A percentile compares a stretch with the other conserved stretches of the same genome.
Evolutionary conservation across 35 echinoderm and acorn worm species (phyloP).

Genomic region (Patiria miniata): DNA sequence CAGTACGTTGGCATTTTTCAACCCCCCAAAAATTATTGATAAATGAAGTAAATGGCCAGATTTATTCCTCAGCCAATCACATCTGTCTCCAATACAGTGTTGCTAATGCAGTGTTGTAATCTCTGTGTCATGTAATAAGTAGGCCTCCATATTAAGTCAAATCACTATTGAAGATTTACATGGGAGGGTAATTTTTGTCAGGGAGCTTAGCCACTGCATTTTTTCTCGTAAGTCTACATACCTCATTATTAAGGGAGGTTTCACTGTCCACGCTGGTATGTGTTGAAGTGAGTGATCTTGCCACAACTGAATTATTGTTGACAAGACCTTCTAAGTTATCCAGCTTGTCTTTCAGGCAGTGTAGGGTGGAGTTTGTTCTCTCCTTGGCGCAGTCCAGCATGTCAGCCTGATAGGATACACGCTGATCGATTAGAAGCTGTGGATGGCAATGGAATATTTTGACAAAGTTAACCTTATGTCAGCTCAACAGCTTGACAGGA

Average conservation of each 20-base stretch:
- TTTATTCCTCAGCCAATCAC: too few relatives aligned
- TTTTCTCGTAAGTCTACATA: too few relatives aligned
- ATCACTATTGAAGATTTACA: too few relatives aligned
- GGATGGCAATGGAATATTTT: background rate
- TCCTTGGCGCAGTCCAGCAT: constrained; percentile 54
- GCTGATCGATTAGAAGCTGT: constrained; percentile 65
- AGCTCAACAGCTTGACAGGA: background rate
- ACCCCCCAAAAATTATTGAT: too few relatives aligned
- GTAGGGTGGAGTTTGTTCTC: constrained; percentile 62
- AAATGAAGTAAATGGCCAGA: too few relatives aligned
- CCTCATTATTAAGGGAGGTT: constrained; percentile 10
- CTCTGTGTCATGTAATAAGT: too few relatives aligned
- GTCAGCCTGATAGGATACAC: constrained; percentile 51
- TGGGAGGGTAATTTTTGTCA: too few relatives aligned
- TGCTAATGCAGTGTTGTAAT: too few relatives aligned
- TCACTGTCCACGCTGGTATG: background rate
- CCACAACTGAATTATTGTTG: constrained; percentile 27
- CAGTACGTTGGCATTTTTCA: too few relatives aligned
- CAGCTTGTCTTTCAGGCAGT: constrained; percentile 56
- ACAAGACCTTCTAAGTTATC: constrained; percentile 70
- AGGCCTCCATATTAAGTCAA: too few relatives aligned
- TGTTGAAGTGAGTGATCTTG: background rate
- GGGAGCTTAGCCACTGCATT: too few relatives aligned
- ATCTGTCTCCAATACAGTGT: too few relatives aligned
- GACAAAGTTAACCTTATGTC: background rate